Evolutionary conservation across 2,888 invertebrate species (phyloP), one percentile per base, ranked within the genome.

Genomic region (Melikaiella ostensackeni): DNA sequence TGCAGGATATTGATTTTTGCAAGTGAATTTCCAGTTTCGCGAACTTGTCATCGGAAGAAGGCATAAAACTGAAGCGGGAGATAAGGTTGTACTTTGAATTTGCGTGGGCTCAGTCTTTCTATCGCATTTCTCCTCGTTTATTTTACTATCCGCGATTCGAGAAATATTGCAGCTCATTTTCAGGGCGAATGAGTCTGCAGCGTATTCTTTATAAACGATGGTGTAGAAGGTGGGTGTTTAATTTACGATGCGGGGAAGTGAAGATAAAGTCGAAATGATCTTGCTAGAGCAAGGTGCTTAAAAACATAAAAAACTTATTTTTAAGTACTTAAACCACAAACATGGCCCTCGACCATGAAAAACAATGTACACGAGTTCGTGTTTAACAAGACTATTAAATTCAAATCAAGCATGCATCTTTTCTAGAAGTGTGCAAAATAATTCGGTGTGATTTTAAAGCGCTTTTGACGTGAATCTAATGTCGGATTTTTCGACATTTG

Each of bases 221-320:
- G n/a, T n/a, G 62, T 5, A 7, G 33, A n/a, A 63, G 50, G 70
- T 70, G 70, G 70, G 70, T 70, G 70, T 70, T 16, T 50, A 27
- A 70, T 70, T 70, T 70, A 70, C 70, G 50, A 70, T 27, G 19
- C n/a, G 30, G 70, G 66, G 50, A 70, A 70, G 70, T 70, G n/a
- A 50, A n/a, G 70, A 70, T 70, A 70, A 50, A 70, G 70, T 50
- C 33, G 30, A 33, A 70, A 70, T 70, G 70, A 70, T 50, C 50
- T 30, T 50, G 50, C 24, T 66, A 46, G 66, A 66, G 46, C 70
- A 50, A 50, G 70, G 50, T 70, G 70, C 50, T 70, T 50, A n/a
- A 50, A 70, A 24, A n/a, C 24, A 11, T 50, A 70, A 70, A 50
- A 24, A 46, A 57, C 11, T 42, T 50, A 30, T 70, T 50, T 50